Percentiles rank a stretch among this genome's conserved stretches.
phyloP scores from a whole-genome alignment of 2,888 invertebrate species.

The Coecobrya sp. region DNA sequence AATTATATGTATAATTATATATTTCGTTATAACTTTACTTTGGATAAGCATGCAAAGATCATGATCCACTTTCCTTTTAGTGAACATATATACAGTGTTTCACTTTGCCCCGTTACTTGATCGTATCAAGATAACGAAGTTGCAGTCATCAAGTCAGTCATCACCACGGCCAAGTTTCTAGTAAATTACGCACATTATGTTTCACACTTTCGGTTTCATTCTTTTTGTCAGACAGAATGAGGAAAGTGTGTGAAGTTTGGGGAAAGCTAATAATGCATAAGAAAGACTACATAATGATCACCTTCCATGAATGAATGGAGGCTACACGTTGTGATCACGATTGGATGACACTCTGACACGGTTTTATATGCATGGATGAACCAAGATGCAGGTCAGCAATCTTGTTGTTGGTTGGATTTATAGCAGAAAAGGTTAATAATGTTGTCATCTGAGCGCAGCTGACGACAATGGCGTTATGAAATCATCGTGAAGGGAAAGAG shows the following conservation, averaged over 20 bases:
- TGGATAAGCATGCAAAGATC: neutral
- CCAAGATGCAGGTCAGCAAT: too few species aligned
- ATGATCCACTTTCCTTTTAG: neutral
- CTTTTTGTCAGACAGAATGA: conserved; percentile 53
- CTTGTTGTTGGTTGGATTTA: too few species aligned
- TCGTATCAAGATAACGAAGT: neutral
- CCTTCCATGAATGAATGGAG: too few species aligned
- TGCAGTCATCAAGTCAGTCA: neutral
- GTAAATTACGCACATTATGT: conserved; percentile 4
- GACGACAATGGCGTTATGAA: neutral
- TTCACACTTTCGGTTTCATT: neutral
- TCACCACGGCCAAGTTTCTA: neutral
- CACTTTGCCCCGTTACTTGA: neutral
- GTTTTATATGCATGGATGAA: too few species aligned
- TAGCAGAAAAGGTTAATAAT: too few species aligned
- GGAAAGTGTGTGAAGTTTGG: conserved; percentile 71
- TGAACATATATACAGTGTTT: neutral
- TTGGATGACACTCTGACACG: too few species aligned
- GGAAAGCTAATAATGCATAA: too few species aligned
- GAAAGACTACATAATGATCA: too few species aligned
- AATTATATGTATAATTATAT: too few species aligned
- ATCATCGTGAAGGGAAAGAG: too few species aligned
- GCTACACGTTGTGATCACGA: too few species aligned
- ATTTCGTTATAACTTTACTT: neutral
- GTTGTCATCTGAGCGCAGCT: neutral